Evolutionary conservation across 1,140 invertebrate species (phyloP), one percentile per base, ranked within the genome.

Genomic region (Ruditapes philippinarum): DNA sequence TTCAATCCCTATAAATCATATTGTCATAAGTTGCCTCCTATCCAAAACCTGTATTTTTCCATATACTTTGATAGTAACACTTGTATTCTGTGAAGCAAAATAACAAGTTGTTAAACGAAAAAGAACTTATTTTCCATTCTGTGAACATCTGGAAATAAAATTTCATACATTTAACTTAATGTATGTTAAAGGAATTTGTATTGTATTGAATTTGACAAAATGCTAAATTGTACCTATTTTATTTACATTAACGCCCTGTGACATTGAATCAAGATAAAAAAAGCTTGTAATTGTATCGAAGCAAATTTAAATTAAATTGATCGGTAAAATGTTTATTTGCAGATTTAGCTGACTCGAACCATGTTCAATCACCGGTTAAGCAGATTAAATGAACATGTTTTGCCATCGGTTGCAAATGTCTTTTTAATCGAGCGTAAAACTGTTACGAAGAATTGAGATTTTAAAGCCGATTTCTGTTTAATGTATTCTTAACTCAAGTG

Each of bases 301-400:
- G 31, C 40, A 84, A 70, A 84, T 84, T 73, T 33, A 84, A 73
- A 73, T 74, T 73, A 36, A 49, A 84, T 84, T 84, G 38, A 73
- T 70, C 42, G 42, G 49, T 38, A 68, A 74, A 84, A 70, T 70
- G 82, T 84, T 84, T 84, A 84, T 84, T 84, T 84, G 82, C 42
- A 84, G 65, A 84, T 84, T 84, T 84, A 81, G 82, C 62, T 42
- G 68, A 84, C 45, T 73, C 14, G 33, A 70, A 49, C 38, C 82
- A 84, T 84, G 82, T 84, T 84, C 45, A 73, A 42, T 74, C 65
- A 49, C 40, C 40, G 33, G 45, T 74, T 74, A 84, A 74, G 60
- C 19, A 68, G 82, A 84, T 84, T 84, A 84, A 33, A 54, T 54
- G 62, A 84, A 54, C 82, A 84, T 49, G 82, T 84, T 84, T 84